phyloP scores from a whole-genome alignment of 2,888 invertebrate species.

The Scaptomyza parva region DNA sequence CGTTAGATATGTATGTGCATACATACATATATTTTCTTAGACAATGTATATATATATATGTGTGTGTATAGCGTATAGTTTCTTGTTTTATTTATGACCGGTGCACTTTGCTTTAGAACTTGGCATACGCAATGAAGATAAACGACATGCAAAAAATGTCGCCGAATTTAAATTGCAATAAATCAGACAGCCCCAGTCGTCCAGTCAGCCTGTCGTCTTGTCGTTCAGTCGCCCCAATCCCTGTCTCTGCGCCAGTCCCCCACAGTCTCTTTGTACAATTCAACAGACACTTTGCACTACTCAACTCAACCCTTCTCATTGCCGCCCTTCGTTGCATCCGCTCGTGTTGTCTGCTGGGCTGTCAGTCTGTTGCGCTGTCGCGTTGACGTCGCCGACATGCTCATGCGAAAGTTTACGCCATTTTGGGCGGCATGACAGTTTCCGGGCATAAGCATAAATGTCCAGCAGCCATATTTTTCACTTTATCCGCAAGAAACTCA shows the following conservation, averaged over 20 bases:
- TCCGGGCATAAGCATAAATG: slow-evolving; percentile 65
- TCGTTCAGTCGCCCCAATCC: background rate
- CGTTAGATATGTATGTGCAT: slow-evolving; percentile 15
- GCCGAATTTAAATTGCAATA: slow-evolving; percentile 80
- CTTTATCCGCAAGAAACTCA: slow-evolving; percentile 41
- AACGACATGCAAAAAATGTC: slow-evolving; percentile 81
- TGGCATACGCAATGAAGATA: slow-evolving; percentile 80
- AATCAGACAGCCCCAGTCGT: slow-evolving; percentile 65
- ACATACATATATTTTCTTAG: slow-evolving; percentile 12
- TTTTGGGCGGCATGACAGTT: slow-evolving; percentile 68
- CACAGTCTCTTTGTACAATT: slow-evolving; percentile 1
- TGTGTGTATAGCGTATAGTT: slow-evolving; percentile 56
- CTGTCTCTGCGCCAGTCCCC: no score
- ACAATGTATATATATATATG: slow-evolving; percentile 49
- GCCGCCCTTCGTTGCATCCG: background rate
- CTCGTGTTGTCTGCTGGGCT: slow-evolving; percentile 37
- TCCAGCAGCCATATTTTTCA: slow-evolving; percentile 68
- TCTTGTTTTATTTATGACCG: slow-evolving; percentile 66
- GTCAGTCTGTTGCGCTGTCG: slow-evolving; percentile 52
- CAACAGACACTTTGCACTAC: slow-evolving; percentile 2
- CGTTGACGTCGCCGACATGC: slow-evolving; percentile 54
- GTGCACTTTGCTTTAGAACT: slow-evolving; percentile 66
- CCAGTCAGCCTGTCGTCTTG: slow-evolving; percentile 50
- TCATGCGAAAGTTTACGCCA: slow-evolving; percentile 72
- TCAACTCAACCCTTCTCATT: background rate